These are phyloP conservation scores for Musca domestica DNA, from an alignment of 1,140 invertebrate genomes.

Conservation along the genomic window DNA sequence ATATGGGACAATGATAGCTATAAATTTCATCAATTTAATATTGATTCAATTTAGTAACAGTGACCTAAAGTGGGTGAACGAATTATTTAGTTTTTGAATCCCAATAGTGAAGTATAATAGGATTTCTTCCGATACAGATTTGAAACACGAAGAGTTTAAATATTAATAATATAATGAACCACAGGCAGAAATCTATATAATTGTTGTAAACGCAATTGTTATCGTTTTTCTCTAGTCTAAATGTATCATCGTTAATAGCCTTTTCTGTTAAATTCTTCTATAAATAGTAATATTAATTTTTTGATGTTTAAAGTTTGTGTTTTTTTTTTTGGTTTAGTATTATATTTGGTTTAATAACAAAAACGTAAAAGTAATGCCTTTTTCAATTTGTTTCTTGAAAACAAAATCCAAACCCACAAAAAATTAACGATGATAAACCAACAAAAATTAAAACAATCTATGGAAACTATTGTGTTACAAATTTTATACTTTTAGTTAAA, in stretches of 20 bases:
- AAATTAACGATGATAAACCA: constrained; percentile 22
- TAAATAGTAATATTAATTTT: not conserved
- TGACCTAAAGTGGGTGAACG: too few species aligned
- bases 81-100: too few species aligned
- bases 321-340: constrained; percentile 3
- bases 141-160: too few species aligned
- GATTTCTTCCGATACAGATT: too few species aligned
- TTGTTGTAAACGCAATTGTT: constrained; percentile 8
- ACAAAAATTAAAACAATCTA: constrained; percentile 19
- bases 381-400: constrained; percentile 16
- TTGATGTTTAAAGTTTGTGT: constrained; percentile 10
- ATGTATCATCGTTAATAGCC: too few species aligned
- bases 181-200: not conserved
- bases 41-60: too few species aligned
- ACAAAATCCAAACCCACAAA: not conserved
- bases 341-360: not conserved
- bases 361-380: not conserved
- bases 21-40: too few species aligned
- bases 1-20: too few species aligned
- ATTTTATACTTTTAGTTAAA: constrained; percentile 53
- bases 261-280: not conserved
- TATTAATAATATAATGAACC: too few species aligned
- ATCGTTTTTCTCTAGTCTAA: not conserved
- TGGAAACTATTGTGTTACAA: constrained; percentile 24
- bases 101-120: too few species aligned